phyloP scores from a whole-genome alignment of 2,113 vertebrate species.

The Bambusicola thoracicus region DNA sequence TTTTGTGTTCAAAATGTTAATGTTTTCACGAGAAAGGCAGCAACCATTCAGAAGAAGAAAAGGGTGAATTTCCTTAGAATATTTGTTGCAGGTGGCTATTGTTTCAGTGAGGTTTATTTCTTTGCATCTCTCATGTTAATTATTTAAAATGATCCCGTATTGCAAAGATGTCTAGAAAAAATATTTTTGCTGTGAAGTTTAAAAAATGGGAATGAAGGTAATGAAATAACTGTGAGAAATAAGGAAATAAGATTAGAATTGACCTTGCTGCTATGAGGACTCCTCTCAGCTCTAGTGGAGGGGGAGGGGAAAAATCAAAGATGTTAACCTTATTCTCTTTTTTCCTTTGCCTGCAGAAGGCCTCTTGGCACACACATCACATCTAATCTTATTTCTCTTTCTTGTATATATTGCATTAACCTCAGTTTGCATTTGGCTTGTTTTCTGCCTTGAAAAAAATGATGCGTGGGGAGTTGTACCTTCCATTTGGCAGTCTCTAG shows the following conservation, averaged over 20 bases:
- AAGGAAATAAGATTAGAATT: constrained; percentile 72
- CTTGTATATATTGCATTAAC: constrained; percentile 69
- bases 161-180: neutral
- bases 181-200: neutral
- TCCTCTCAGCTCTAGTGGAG: constrained; percentile 11
- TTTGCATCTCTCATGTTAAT: neutral
- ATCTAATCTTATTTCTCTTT: constrained; percentile 71
- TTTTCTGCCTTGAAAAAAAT: constrained; percentile 57
- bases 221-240: constrained; percentile 50
- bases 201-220: constrained; percentile 36
- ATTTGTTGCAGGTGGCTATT: constrained; percentile 36
- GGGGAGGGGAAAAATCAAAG: constrained; percentile 52
- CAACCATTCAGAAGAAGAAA: constrained; percentile 8
- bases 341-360: constrained; percentile 66
- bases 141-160: constrained; percentile 1
- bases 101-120: neutral
- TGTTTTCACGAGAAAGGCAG: constrained; percentile 25
- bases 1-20: constrained; percentile 52
- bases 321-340: constrained; percentile 72
- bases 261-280: constrained; percentile 65
- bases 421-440: constrained; percentile 65
- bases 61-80: neutral
- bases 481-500: neutral
- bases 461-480: neutral
- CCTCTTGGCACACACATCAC: constrained; percentile 71